Percentiles rank a stretch among this genome's conserved stretches.
phyloP scores from a whole-genome alignment of 1,140 invertebrate species.

The Sitobion miscanthi region DNA sequence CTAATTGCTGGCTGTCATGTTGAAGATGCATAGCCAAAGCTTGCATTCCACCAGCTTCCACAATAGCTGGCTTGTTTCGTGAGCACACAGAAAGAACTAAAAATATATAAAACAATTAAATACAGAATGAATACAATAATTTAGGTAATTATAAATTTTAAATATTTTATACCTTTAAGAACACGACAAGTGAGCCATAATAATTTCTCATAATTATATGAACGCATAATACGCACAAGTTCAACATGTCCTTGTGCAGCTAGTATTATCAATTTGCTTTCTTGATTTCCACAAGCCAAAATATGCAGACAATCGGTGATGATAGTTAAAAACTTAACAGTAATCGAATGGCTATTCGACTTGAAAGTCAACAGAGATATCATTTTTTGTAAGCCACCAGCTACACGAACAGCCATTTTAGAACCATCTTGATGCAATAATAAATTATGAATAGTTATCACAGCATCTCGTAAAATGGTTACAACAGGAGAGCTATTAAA shows the following conservation, averaged over 20 bases:
- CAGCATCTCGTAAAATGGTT: slow-evolving; percentile 96
- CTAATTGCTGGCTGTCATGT: slow-evolving; percentile 89
- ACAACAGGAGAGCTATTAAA: slow-evolving; percentile 83
- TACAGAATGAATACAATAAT: slow-evolving; percentile 4
- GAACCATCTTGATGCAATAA: slow-evolving; percentile 97
- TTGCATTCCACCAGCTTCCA: slow-evolving; percentile 97
- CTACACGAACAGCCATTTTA: slow-evolving; percentile 95
- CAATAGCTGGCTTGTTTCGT: slow-evolving; percentile 97
- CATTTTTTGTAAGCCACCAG: slow-evolving; percentile 98
- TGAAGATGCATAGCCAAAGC: slow-evolving; percentile 94
- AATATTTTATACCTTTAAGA: slow-evolving; percentile 75
- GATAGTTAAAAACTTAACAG: slow-evolving; percentile 96
- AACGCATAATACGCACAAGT: slow-evolving; percentile 95
- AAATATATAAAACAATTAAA: slow-evolving; percentile 55
- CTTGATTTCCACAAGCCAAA: slow-evolving; percentile 96
- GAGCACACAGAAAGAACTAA: slow-evolving; percentile 91
- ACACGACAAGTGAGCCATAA: slow-evolving; percentile 98
- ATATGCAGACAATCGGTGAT: slow-evolving; percentile 99
- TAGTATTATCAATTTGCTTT: slow-evolving; percentile 96
- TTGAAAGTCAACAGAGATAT: slow-evolving; percentile 77
- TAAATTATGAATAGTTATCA: slow-evolving; percentile 97
- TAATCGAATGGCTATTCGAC: slow-evolving; percentile 77
- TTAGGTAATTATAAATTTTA: not conserved
- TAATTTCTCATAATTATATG: slow-evolving; percentile 97
- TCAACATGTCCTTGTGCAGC: slow-evolving; percentile 96